Evolutionary conservation across 2,113 vertebrate genomes (phyloP), one percentile per base, ranked within the genome.

Genomic region (Glaucomys volans): DNA sequence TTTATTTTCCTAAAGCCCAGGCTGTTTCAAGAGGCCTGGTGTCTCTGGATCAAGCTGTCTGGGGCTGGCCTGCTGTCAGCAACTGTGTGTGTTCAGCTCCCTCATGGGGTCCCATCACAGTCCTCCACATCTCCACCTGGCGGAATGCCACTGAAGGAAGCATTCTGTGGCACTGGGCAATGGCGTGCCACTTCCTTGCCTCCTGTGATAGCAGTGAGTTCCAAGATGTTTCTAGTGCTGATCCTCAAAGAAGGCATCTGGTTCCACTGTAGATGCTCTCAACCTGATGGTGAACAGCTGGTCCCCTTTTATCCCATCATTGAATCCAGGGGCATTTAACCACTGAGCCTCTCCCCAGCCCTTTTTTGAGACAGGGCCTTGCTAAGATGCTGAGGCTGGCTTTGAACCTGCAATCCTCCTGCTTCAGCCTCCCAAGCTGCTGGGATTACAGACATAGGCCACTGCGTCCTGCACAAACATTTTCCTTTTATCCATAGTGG

Each of bases 171-270:
- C 85, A 28, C 35, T 14, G n/a, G 91, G 96, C 82, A 91, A 91
- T 17, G 28, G 87, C 35, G 47, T 14, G 64, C 76, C 85, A 64
- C 94, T 62, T 94, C 84, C 76, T 47, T 76, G 87, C 95, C 94
- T 94, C 94, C 74, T 72, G 75, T 50, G 81, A 91, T 8, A 5
- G 22, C 59, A 96, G 44, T 50, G 12, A 74, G 66, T 93, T 94
- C 95, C 87, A 82, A 97, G 95, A 96, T 94, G 84, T 62, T 81
- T 95, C 93, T 64, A 92, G 93, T 95, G 66, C 80, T 32, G 66
- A 80, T 92, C 95, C 95, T 97, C 94, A 37, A 95, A 95, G 87
- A 66, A 26, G 88, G 42, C 97, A 96, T 96, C 93, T 97, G 97
- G 84, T 59, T 69, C 80, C 74, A 52, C 76, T 35, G 69, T 4